phyloP scores from a whole-genome alignment of 2,113 vertebrate genomes.

The Dicaeum eximium region DNA sequence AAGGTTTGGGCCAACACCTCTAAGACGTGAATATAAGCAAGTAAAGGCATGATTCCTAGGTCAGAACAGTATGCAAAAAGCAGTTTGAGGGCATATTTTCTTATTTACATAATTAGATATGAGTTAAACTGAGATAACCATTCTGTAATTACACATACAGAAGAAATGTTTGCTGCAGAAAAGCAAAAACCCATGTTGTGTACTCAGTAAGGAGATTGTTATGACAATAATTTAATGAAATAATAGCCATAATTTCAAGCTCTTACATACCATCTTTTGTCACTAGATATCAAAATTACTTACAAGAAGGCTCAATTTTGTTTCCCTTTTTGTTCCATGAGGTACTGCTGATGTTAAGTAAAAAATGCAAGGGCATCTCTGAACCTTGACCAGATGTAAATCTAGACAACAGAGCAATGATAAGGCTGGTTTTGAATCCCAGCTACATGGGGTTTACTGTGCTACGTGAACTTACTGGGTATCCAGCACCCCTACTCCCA shows the following conservation, averaged over 20 bases:
- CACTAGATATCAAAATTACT: background rate
- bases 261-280: background rate
- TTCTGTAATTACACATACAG: background rate
- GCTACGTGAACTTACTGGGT: background rate
- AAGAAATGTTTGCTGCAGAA: conserved; percentile 14
- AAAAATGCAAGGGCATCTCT: background rate
- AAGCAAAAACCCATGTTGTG: background rate
- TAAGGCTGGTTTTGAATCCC: background rate
- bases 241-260: background rate
- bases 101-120: conserved; percentile 46
- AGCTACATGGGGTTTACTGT: background rate
- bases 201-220: background rate
- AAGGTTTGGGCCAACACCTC: background rate
- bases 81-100: background rate
- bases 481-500: background rate
- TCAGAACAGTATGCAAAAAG: background rate
- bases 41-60: conserved; percentile 11
- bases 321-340: background rate
- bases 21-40: background rate
- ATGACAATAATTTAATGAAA: background rate
- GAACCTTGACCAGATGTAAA: background rate
- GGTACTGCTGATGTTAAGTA: background rate
- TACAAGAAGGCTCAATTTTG: background rate
- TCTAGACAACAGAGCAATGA: background rate
- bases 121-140: conserved; percentile 26